Percentiles rank a stretch among this genome's conserved stretches.
phyloP scores from a whole-genome alignment of 2,888 invertebrate genomes.

The Aphodius sticticus region DNA sequence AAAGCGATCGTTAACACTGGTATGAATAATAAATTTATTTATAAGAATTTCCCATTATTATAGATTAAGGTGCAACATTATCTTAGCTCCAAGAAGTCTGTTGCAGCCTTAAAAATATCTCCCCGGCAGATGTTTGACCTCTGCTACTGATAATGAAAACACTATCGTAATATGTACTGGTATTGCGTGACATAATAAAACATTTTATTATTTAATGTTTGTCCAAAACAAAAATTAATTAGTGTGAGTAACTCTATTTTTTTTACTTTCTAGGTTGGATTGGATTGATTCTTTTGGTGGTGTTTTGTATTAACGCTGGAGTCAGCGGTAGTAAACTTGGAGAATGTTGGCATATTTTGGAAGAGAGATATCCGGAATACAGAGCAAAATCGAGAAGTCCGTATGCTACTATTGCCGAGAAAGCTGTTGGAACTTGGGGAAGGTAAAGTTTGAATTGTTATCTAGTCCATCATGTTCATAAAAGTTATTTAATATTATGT shows the following conservation, averaged over 20 bases:
- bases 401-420: conserved; percentile 72
- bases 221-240: conserved; percentile 6
- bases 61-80: not conserved
- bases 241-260: not conserved
- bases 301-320: conserved; percentile 69
- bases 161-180: not conserved
- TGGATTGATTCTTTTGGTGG: conserved; percentile 67
- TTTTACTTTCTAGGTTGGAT: conserved; percentile 67
- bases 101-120: conserved; percentile 13
- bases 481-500: not conserved
- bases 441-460: conserved; percentile 57
- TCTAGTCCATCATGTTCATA: not conserved
- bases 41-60: not conserved
- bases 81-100: not conserved
- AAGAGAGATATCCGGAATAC: conserved; percentile 70
- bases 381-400: conserved; percentile 69
- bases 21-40: conserved; percentile 48
- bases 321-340: conserved; percentile 74
- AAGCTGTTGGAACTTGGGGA: conserved; percentile 67
- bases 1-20: conserved; percentile 71
- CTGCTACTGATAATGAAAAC: not conserved
- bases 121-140: conserved; percentile 7
- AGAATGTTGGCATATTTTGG: conserved; percentile 74
- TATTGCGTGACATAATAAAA: not conserved
- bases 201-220: not conserved